Evolutionary conservation across 2,113 vertebrate genomes (phyloP).

Genomic region (Planiliza haematocheilus): DNA sequence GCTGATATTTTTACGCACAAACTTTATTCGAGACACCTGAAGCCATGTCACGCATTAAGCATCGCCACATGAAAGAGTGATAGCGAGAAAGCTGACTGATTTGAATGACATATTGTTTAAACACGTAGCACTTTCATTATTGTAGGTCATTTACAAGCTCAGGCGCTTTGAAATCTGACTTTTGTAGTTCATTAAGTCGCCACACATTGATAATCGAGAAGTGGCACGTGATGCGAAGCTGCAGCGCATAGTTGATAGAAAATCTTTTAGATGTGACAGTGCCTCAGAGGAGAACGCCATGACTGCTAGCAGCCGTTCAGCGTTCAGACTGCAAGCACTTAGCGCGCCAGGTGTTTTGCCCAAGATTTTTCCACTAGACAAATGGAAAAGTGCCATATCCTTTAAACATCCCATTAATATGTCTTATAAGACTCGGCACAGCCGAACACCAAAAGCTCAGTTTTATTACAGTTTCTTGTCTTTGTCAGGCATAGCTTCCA

Average conservation of each 20-base stretch:
- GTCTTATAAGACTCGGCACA: conserved; percentile 67
- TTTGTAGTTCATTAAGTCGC: conserved; percentile 54
- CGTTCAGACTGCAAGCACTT: conserved; percentile 70
- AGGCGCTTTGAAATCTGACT: conserved; percentile 49
- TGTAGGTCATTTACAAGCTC: conserved; percentile 42
- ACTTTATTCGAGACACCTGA: not conserved
- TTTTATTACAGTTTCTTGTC: conserved; percentile 83
- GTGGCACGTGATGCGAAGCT: conserved; percentile 43
- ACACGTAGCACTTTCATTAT: conserved; percentile 41
- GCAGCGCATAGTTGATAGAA: conserved; percentile 56
- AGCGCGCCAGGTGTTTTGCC: conserved; percentile 82
- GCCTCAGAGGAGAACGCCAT: conserved; percentile 46
- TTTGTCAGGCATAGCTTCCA: conserved; percentile 83
- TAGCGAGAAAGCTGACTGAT: not conserved
- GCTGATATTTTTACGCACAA: too few relatives aligned
- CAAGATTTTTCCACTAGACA: conserved; percentile 80
- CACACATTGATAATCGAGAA: conserved; percentile 53
- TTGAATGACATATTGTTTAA: conserved; percentile 58
- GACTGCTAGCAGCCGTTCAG: conserved; percentile 70
- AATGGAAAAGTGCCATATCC: conserved; percentile 82
- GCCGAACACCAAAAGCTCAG: conserved; percentile 74
- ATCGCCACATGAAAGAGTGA: not conserved
- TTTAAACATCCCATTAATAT: conserved; percentile 79
- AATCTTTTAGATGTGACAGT: conserved; percentile 56
- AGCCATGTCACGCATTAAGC: conserved; percentile 1